These are phyloP conservation scores for Zootermopsis nevadensis DNA, from an alignment of 2,888 invertebrate genomes.

Conservation along the genomic window DNA sequence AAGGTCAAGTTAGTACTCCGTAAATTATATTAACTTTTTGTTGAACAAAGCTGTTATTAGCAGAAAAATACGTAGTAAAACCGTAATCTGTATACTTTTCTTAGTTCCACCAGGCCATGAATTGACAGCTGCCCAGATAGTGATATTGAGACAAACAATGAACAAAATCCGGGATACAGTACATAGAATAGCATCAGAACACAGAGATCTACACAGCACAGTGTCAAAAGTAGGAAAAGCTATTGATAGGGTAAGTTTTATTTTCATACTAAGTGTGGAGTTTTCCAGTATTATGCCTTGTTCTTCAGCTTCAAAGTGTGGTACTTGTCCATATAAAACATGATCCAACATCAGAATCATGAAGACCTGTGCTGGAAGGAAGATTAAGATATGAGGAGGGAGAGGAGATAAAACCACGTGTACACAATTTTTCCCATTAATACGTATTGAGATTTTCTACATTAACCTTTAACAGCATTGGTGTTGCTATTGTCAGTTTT, in stretches of 20 bases:
- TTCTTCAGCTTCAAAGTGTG: no score
- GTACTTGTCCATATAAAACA: no score
- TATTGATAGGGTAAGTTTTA: conserved; percentile 78
- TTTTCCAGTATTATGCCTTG: no score
- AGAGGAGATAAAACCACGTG: no score
- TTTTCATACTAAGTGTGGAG: not conserved
- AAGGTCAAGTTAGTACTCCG: not conserved
- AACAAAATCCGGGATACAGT: conserved; percentile 85
- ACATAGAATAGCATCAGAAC: conserved; percentile 86
- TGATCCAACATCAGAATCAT: no score
- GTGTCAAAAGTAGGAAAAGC: conserved; percentile 96
- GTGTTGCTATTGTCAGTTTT: conserved; percentile 39
- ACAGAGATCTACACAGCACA: conserved; percentile 80
- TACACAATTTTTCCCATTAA: no score
- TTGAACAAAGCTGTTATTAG: not conserved
- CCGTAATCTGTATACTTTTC: conserved; percentile 53
- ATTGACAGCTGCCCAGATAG: conserved; percentile 76
- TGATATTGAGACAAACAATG: conserved; percentile 79
- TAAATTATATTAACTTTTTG: not conserved
- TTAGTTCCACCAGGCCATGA: conserved; percentile 75
- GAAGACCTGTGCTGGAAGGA: no score
- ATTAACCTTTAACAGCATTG: no score
- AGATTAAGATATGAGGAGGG: no score
- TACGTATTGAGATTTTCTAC: no score
- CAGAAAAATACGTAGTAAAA: not conserved